Evolutionary conservation across 1,140 invertebrate genomes (phyloP).

Genomic region (Drosophila arawakana): DNA sequence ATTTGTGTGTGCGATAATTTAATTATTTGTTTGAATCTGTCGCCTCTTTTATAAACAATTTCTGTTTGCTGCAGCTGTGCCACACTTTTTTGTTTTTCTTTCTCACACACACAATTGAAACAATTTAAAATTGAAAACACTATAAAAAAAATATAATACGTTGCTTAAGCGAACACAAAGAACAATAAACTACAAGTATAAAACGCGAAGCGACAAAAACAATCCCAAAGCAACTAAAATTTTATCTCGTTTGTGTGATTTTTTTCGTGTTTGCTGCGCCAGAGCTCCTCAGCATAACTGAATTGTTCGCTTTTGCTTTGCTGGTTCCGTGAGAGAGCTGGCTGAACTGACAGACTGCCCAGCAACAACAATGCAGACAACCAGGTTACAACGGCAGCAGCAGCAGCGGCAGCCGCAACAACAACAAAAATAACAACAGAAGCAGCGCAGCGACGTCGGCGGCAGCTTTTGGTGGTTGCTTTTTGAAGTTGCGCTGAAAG

Average conservation of each 20-base stretch:
- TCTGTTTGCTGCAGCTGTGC: slow-evolving; percentile 13
- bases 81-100: slow-evolving; percentile 5
- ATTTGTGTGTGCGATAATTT: slow-evolving; percentile 5
- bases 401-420: slow-evolving; percentile 25
- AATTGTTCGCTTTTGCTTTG: slow-evolving; percentile 60
- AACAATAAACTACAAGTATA: slow-evolving; percentile 31
- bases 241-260: slow-evolving; percentile 40
- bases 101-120: slow-evolving; percentile 23
- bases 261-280: slow-evolving; percentile 80
- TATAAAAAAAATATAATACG: slow-evolving; percentile 15
- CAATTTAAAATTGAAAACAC: slow-evolving; percentile 19
- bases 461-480: slow-evolving; percentile 73
- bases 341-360: slow-evolving; percentile 1
- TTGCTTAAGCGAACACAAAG: slow-evolving; percentile 28
- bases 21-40: slow-evolving; percentile 32
- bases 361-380: slow-evolving; percentile 30
- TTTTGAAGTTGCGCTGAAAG: slow-evolving; percentile 69
- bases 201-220: slow-evolving; percentile 50
- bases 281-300: slow-evolving; percentile 82
- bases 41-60: slow-evolving; percentile 14
- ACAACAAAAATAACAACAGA: slow-evolving; percentile 21
- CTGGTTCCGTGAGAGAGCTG: slow-evolving; percentile 29
- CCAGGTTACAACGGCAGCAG: slow-evolving; percentile 36
- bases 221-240: slow-evolving; percentile 59
- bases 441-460: slow-evolving; percentile 46